These are phyloP conservation scores for Timandra comae DNA, from an alignment of 2,888 invertebrate genomes.

Conservation along the genomic window DNA sequence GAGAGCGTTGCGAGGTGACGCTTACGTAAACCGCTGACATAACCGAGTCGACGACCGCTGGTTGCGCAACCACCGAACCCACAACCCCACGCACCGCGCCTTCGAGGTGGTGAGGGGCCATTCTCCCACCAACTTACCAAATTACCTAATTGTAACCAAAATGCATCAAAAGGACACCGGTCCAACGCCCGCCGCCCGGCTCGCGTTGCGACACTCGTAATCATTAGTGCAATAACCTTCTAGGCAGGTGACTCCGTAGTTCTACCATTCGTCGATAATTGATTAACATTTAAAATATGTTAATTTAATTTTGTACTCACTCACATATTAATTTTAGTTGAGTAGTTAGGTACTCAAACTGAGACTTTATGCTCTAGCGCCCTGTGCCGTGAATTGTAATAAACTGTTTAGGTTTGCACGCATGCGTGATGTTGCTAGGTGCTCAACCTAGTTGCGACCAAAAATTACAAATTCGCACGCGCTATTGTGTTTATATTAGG, in stretches of 20 bases:
- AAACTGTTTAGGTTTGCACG: too few relatives aligned
- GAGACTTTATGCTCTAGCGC: too few relatives aligned
- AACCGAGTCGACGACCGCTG: slow-evolving; percentile 74
- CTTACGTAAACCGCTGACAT: slow-evolving; percentile 75
- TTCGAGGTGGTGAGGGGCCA: slow-evolving; percentile 42
- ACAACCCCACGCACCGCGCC: slow-evolving; percentile 65
- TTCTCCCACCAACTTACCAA: slow-evolving; percentile 49
- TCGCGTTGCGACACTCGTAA: slow-evolving; percentile 58
- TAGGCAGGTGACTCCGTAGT: slow-evolving; percentile 43
- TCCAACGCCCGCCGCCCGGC: slow-evolving; percentile 57
- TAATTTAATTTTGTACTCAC: slow-evolving; percentile 28
- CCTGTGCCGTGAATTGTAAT: too few relatives aligned
- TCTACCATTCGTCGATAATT: slow-evolving; percentile 33
- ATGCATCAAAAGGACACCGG: slow-evolving; percentile 68
- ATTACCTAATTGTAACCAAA: slow-evolving; percentile 72
- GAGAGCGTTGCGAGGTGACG: slow-evolving; percentile 70
- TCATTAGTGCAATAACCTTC: slow-evolving; percentile 67
- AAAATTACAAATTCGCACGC: too few relatives aligned
- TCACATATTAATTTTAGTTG: too few relatives aligned
- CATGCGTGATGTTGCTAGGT: too few relatives aligned
- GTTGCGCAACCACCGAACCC: slow-evolving; percentile 71
- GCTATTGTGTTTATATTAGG: too few relatives aligned
- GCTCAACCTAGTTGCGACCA: too few relatives aligned
- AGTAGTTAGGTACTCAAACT: too few relatives aligned
- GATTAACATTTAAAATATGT: slow-evolving; percentile 48